A percentile compares a stretch with the other conserved stretches of the same genome.
Evolutionary conservation across 2,888 invertebrate species (phyloP).

Genomic region (Xanthostigma xanthostigma): DNA sequence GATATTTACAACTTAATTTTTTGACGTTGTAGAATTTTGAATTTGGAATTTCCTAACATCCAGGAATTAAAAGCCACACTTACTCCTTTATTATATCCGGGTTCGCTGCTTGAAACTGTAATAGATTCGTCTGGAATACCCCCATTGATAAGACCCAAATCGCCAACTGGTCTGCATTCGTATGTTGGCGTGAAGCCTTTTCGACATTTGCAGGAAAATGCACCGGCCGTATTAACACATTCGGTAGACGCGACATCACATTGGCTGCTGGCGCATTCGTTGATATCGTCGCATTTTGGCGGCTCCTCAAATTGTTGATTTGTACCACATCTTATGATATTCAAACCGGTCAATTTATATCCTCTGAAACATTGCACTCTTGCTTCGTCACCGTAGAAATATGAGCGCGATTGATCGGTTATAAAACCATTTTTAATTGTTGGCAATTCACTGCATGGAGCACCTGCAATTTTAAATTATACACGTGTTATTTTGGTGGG

Average conservation of each 20-base stretch:
- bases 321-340: conserved; percentile 72
- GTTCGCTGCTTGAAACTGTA: conserved; percentile 66
- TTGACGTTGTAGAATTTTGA: too few species aligned
- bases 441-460: conserved; percentile 57
- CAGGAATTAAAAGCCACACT: conserved; percentile 18
- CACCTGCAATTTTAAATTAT: conserved; percentile 28
- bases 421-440: conserved; percentile 78
- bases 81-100: conserved; percentile 69
- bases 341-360: conserved; percentile 71
- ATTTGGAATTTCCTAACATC: too few species aligned
- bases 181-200: conserved; percentile 70
- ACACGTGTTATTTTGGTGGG: conserved; percentile 1
- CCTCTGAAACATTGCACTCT: conserved; percentile 84
- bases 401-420: conserved; percentile 59
- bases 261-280: conserved; percentile 78
- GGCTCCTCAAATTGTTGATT: conserved; percentile 69
- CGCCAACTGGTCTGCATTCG: conserved; percentile 81
- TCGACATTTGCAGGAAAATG: conserved; percentile 78
- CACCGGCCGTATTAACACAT: conserved; percentile 76
- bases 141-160: conserved; percentile 74
- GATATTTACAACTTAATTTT: background rate
- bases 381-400: conserved; percentile 80
- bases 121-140: conserved; percentile 85
- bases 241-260: conserved; percentile 84
- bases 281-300: conserved; percentile 82